A percentile compares a stretch with the other conserved stretches of the same genome.
Evolutionary conservation across 2,888 invertebrate species (phyloP).

Genomic region (Idaea dimidiata): DNA sequence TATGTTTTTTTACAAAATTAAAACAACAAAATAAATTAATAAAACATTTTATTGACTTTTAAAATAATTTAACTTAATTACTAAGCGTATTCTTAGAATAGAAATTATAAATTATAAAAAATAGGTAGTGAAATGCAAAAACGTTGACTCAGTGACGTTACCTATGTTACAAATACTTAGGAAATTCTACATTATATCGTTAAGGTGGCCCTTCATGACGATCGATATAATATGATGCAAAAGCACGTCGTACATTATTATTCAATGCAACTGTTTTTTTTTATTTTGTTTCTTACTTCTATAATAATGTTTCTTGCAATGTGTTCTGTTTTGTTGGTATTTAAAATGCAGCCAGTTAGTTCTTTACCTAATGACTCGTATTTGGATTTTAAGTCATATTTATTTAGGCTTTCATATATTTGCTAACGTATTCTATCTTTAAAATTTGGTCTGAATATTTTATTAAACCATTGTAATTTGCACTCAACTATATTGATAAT

Average conservation of each 20-base stretch:
- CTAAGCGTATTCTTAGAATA: conserved; percentile 73
- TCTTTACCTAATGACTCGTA: too few species aligned
- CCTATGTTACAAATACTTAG: conserved; percentile 20
- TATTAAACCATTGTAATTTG: too few species aligned
- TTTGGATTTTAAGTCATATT: too few species aligned
- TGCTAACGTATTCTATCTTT: too few species aligned
- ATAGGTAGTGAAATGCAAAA: conserved; percentile 60
- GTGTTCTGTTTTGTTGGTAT: too few species aligned
- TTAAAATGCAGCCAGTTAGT: too few species aligned
- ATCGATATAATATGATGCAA: conserved; percentile 1
- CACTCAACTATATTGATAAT: neutral
- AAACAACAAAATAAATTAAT: conserved; percentile 51
- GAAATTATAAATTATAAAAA: conserved; percentile 55
- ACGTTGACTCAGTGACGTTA: conserved; percentile 40
- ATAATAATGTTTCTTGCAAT: too few species aligned
- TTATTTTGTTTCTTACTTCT: too few species aligned
- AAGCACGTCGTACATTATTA: neutral
- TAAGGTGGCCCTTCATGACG: neutral
- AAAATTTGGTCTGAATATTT: too few species aligned
- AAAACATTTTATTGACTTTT: conserved; percentile 79
- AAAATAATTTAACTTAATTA: conserved; percentile 77
- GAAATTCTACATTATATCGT: conserved; percentile 11
- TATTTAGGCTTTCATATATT: too few species aligned
- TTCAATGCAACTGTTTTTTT: neutral
- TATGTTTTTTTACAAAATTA: conserved; percentile 40